Evolutionary conservation across 2,113 vertebrate genomes (phyloP).

Genomic region (Accipiter cooperii): DNA sequence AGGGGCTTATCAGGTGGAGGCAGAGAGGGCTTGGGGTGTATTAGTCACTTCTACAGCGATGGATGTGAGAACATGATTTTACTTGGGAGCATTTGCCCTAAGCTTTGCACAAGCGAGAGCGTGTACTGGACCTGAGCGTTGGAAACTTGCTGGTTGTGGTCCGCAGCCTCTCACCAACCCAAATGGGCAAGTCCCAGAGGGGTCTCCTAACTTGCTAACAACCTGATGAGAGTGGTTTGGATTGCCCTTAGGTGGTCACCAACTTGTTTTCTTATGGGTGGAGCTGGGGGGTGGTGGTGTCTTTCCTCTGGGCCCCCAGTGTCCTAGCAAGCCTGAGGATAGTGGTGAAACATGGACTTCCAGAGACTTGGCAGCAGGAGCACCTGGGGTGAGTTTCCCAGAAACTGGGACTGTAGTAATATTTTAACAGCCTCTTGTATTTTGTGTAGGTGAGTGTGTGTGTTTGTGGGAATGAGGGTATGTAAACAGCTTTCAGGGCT

Average conservation of each 20-base stretch:
- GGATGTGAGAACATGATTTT: not conserved
- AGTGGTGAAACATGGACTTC: not conserved
- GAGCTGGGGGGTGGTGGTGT: not conserved
- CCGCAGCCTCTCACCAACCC: not conserved
- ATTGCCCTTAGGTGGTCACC: not conserved
- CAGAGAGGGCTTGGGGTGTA: not conserved
- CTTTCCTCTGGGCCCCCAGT: not conserved
- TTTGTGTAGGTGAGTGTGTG: not conserved
- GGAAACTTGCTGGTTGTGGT: not conserved
- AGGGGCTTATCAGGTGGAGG: not conserved
- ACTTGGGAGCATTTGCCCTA: not conserved
- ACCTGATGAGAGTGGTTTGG: not conserved
- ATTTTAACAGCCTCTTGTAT: not conserved
- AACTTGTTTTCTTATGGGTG: not conserved
- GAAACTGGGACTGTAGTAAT: not conserved
- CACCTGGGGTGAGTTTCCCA: not conserved
- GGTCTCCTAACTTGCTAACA: not conserved
- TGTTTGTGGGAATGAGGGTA: not conserved
- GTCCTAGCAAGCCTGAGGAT: not conserved
- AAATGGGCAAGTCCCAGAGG: not conserved
- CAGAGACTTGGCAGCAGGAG: not conserved
- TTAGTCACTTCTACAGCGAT: not conserved
- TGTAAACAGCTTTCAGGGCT: not conserved
- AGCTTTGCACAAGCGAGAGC: not conserved
- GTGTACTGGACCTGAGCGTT: not conserved